Evolutionary conservation across 2,113 vertebrate species (phyloP).

Genomic region (Cyanoramphus novaezelandiae): DNA sequence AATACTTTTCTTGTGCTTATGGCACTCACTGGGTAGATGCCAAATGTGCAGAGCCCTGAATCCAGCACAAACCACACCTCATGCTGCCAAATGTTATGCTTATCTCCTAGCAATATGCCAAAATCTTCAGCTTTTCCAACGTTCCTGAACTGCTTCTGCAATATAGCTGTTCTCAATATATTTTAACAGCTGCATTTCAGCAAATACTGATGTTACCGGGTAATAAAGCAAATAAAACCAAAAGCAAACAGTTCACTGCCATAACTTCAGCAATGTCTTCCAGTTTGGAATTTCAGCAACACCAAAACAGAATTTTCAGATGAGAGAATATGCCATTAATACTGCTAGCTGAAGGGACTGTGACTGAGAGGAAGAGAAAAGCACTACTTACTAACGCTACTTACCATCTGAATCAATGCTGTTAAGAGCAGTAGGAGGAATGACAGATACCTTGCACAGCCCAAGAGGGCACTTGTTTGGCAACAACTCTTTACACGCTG

Average conservation of each 20-base stretch:
- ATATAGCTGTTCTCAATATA: not conserved
- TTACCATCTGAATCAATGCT: conserved; percentile 98
- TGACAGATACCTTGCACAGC: conserved; percentile 96
- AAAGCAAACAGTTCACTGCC: not conserved
- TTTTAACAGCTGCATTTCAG: not conserved
- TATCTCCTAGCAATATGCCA: not conserved
- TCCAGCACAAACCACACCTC: not conserved
- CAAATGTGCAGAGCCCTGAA: not conserved
- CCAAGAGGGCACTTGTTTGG: conserved; percentile 93
- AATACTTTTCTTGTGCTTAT: not conserved
- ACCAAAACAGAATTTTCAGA: not conserved
- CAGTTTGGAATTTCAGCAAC: not conserved
- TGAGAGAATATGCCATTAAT: not conserved
- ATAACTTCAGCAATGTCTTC: not conserved
- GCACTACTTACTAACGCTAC: not conserved
- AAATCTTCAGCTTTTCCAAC: not conserved
- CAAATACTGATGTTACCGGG: not conserved
- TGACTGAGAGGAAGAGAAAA: not conserved
- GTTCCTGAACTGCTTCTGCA: not conserved
- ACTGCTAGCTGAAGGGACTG: not conserved
- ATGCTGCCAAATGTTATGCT: conserved; percentile 1
- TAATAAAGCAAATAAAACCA: not conserved
- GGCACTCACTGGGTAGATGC: not conserved
- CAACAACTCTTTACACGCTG: conserved; percentile 88
- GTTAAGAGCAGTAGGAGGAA: conserved; percentile 95